These are phyloP conservation scores for Melanaphis sacchari DNA, from an alignment of 1,140 invertebrate genomes.

Conservation along the genomic window DNA sequence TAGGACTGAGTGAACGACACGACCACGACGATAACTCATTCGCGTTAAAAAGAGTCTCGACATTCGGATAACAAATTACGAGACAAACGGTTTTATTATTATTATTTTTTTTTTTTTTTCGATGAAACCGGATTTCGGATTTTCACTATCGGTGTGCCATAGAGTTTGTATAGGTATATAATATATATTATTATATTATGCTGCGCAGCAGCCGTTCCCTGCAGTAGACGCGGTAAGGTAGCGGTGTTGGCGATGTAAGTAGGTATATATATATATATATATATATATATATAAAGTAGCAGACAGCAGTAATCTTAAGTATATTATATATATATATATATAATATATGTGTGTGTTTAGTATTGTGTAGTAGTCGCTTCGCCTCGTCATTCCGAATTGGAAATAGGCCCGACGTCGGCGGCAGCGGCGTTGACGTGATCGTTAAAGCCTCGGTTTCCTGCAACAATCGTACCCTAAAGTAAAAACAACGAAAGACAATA, in stretches of 20 bases:
- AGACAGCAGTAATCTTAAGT: conserved; percentile 12
- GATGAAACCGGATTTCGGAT: conserved; percentile 3
- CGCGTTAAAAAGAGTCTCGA: neutral
- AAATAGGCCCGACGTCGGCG: neutral
- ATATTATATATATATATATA: neutral
- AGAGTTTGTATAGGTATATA: neutral
- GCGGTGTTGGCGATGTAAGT: neutral
- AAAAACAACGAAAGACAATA: neutral
- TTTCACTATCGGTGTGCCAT: neutral
- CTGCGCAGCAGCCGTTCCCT: neutral
- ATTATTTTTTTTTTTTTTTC: neutral
- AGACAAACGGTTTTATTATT: conserved; percentile 17
- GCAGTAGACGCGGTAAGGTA: neutral
- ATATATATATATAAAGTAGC: neutral
- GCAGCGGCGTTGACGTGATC: neutral
- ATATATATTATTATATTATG: neutral
- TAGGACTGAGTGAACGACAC: neutral
- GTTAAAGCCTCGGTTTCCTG: neutral
- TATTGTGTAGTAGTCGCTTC: neutral
- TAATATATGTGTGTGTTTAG: neutral
- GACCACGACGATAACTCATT: conserved; percentile 13
- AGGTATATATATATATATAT: neutral
- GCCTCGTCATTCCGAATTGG: neutral
- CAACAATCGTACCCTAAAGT: neutral
- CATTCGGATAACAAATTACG: conserved; percentile 1